Evolutionary conservation across 2,888 invertebrate species (phyloP), one percentile per base, ranked within the genome.

Genomic region (Rhimphoctona megacephalus): DNA sequence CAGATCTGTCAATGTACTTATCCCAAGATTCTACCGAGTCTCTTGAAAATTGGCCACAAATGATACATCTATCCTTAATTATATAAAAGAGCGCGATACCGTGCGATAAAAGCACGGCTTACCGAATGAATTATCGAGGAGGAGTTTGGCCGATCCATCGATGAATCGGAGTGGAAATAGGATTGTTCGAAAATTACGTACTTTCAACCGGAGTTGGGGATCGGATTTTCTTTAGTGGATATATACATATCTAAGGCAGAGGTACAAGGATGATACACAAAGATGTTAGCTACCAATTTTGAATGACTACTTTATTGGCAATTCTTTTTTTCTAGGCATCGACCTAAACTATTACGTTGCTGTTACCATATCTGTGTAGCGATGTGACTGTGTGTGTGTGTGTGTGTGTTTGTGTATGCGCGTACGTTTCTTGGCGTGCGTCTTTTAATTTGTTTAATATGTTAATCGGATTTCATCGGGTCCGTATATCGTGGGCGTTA

Each of bases 271-370:
- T 88, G 91, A 92, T 93, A 94, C 93, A 94, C 94, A 94, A 94
- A 94, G 92, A 94, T 92, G 94, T 94, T 94, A 94, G 94, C 94
- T 94, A 94, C 94, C 92, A 94, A 93, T 94, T 94, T 94, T 93
- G 92, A 93, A 92, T 91, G 91, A 94, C 94, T 94, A 94, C 94
- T 94, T 94, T 94, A 94, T 94, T 94, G 94, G 94, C 94, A 94
- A 94, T 93, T 93, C 92, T 74, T 80, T 80, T 79, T 17, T 90
- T 93, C 94, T 94, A 94, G 92, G 94, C 94, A 94, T 93, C 91
- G 89, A 93, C 89, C 94, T 94, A 94, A 94, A 93, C 93, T 94
- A 93, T 91, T 93, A 93, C 92, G 92, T 92, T 93, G 90, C 88
- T 91, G 84, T 89, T 88, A 83, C 89, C 91, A 91, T 73, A 73